Percentiles rank a stretch among this genome's conserved stretches.
Conservation (phyloP, 2,888 invertebrate species). For the Synanthedon andrenaeformis region DNA sequence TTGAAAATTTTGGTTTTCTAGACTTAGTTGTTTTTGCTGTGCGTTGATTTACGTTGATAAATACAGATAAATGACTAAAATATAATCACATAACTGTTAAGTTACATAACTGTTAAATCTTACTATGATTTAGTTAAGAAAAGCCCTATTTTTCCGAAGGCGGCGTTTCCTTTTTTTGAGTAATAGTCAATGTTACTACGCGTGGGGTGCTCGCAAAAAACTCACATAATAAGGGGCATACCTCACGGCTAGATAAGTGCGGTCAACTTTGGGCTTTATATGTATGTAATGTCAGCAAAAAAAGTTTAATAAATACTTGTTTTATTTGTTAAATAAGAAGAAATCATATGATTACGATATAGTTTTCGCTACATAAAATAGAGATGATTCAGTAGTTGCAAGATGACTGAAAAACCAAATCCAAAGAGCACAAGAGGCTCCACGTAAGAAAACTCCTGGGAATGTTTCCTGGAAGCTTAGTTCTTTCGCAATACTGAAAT, state of each 20-base stretch:
- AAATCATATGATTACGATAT: too few species aligned
- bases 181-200: slow-evolving; percentile 21
- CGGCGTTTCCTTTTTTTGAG: slow-evolving; percentile 12
- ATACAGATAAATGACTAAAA: too few species aligned
- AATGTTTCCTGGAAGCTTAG: too few species aligned
- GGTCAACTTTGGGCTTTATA: slow-evolving; percentile 30
- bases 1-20: too few species aligned
- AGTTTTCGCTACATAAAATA: too few species aligned
- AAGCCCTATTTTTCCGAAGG: background rate
- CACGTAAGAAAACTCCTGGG: too few species aligned
- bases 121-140: background rate
- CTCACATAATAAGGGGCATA: slow-evolving; percentile 45
- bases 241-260: slow-evolving; percentile 47
- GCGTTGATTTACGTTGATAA: too few species aligned
- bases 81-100: background rate
- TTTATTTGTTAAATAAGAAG: background rate
- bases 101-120: background rate
- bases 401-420: too few species aligned
- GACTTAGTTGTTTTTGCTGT: too few species aligned
- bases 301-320: background rate
- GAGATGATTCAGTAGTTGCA: too few species aligned
- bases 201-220: slow-evolving; percentile 31
- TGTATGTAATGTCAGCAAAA: slow-evolving; percentile 29
- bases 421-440: too few species aligned
- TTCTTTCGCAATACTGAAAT: too few species aligned